Percentiles rank a stretch among this genome's conserved stretches.
phyloP scores from a whole-genome alignment of 2,888 invertebrate species.

The Leptothorax acervorum region DNA sequence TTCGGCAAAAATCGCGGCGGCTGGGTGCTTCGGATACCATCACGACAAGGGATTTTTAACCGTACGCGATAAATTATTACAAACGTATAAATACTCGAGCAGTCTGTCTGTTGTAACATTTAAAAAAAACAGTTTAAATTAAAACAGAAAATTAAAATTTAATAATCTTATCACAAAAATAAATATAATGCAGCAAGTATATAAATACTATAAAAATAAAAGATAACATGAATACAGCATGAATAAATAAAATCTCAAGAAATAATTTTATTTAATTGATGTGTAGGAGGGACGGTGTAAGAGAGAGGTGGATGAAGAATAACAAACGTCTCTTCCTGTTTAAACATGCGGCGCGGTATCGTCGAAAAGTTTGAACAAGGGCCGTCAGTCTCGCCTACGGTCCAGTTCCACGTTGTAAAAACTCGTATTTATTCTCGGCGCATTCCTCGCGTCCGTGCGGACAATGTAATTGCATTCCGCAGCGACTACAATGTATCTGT shows the following conservation, averaged over 20 bases:
- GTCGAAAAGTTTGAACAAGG: conserved; percentile 42
- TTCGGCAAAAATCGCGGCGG: conserved; percentile 38
- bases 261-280: conserved; percentile 17
- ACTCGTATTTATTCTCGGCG: conserved; percentile 35
- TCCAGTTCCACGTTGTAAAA: conserved; percentile 50
- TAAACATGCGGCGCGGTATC: conserved; percentile 33
- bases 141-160: neutral
- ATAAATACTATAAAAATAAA: neutral
- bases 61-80: neutral
- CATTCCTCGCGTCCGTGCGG: conserved; percentile 43
- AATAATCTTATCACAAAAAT: neutral
- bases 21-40: conserved; percentile 49
- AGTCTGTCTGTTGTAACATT: neutral
- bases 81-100: neutral
- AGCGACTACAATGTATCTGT: conserved; percentile 35
- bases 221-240: neutral
- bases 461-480: conserved; percentile 62
- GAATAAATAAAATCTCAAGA: neutral
- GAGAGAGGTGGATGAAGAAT: conserved; percentile 10
- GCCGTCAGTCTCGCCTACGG: conserved; percentile 42
- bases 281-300: neutral
- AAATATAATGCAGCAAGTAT: neutral
- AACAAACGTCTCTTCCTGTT: conserved; percentile 37
- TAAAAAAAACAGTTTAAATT: neutral
- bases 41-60: conserved; percentile 9